Percentiles rank a stretch among this genome's conserved stretches.
phyloP scores from a whole-genome alignment of 2,888 invertebrate genomes.

The Luperina nickerlii region DNA sequence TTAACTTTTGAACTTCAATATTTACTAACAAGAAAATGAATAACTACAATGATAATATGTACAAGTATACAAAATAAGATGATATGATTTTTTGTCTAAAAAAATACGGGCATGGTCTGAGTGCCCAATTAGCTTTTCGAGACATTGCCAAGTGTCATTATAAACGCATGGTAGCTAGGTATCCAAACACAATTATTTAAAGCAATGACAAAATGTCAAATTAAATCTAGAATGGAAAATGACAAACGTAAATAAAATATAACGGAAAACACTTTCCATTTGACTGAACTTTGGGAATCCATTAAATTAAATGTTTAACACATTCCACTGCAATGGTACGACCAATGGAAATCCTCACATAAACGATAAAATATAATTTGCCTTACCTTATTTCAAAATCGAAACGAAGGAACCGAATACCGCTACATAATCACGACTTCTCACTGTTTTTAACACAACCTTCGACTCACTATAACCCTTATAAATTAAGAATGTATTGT shows the following conservation, averaged over 20 bases:
- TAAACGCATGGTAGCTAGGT: neutral
- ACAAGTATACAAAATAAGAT: no score
- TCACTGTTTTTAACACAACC: constrained; percentile 54
- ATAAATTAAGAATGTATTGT: constrained; percentile 41
- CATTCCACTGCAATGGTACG: constrained; percentile 39
- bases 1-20: neutral
- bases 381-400: constrained; percentile 62
- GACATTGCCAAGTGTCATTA: no score
- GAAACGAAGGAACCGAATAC: constrained; percentile 43
- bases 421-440: constrained; percentile 40
- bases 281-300: constrained; percentile 35
- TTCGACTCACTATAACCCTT: constrained; percentile 26
- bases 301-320: constrained; percentile 54
- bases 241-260: constrained; percentile 29
- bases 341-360: constrained; percentile 41
- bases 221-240: constrained; percentile 19
- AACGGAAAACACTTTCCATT: constrained; percentile 32
- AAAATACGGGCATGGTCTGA: neutral
- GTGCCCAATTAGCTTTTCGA: neutral
- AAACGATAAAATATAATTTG: constrained; percentile 55
- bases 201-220: constrained; percentile 9
- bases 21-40: neutral
- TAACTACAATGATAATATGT: neutral
- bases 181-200: neutral
- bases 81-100: neutral